Evolutionary conservation across 1,140 invertebrate species (phyloP).

Genomic region (Monomorium pharaonis): DNA sequence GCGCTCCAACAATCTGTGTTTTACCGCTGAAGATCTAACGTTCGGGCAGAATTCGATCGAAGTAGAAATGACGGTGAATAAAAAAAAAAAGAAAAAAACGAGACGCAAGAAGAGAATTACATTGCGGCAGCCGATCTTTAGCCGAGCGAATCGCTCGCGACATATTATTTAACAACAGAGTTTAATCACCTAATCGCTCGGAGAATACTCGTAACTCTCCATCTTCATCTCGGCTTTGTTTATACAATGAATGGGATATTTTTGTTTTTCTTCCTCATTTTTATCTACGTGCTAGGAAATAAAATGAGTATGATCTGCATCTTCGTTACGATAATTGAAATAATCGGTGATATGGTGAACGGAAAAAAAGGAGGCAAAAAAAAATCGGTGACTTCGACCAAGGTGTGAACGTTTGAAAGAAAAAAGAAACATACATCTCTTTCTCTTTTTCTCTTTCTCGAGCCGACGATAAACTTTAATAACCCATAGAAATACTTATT

Average conservation of each 20-base stretch:
- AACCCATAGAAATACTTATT: slow-evolving; percentile 72
- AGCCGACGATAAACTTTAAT: slow-evolving; percentile 77
- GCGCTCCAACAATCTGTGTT: background rate
- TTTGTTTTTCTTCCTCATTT: slow-evolving; percentile 62
- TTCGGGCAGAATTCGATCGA: background rate
- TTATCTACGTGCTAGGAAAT: slow-evolving; percentile 78
- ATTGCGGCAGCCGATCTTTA: slow-evolving; percentile 72
- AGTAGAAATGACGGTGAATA: no score
- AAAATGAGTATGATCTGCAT: slow-evolving; percentile 65
- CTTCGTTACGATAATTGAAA: slow-evolving; percentile 66
- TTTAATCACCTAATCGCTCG: slow-evolving; percentile 81
- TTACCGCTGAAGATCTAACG: background rate
- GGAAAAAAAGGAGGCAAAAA: slow-evolving; percentile 67
- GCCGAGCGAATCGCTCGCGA: slow-evolving; percentile 77
- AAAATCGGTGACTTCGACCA: slow-evolving; percentile 67
- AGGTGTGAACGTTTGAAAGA: slow-evolving; percentile 65
- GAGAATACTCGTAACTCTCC: slow-evolving; percentile 72
- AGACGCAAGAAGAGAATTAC: background rate
- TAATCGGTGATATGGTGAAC: slow-evolving; percentile 41
- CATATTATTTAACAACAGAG: slow-evolving; percentile 83
- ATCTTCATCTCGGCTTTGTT: slow-evolving; percentile 69
- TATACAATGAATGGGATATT: slow-evolving; percentile 82
- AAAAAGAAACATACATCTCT: slow-evolving; percentile 64
- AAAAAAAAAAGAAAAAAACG: background rate
- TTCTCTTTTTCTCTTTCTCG: slow-evolving; percentile 31